phyloP scores from a whole-genome alignment of 2,113 vertebrate genomes.

The Petrocephalus zakoni region DNA sequence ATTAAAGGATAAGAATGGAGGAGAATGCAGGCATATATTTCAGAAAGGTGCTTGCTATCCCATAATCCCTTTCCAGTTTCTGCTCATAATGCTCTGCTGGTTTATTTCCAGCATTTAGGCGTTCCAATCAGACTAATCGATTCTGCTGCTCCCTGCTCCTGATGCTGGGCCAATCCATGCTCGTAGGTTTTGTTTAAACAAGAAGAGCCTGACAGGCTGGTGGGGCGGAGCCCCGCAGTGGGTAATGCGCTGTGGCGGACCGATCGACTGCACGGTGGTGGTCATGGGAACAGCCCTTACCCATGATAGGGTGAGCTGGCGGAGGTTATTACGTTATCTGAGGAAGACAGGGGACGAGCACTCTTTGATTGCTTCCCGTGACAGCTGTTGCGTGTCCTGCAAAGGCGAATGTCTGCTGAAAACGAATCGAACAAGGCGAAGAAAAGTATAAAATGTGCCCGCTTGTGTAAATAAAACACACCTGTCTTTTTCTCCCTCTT shows the following conservation, averaged over 20 bases:
- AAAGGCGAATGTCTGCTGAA: no score
- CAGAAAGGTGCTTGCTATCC: neutral
- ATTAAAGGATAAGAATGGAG: neutral
- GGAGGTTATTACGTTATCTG: neutral
- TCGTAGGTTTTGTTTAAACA: neutral
- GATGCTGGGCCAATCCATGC: neutral
- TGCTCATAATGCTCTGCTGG: neutral
- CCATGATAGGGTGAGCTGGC: neutral
- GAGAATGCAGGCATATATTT: neutral
- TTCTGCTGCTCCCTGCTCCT: neutral
- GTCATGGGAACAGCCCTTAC: neutral
- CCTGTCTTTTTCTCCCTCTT: neutral
- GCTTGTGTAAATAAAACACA: neutral
- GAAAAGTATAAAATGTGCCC: neutral
- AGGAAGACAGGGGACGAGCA: neutral
- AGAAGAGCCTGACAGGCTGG: neutral
- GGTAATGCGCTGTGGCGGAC: neutral
- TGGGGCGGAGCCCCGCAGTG: neutral
- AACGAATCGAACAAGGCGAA: neutral
- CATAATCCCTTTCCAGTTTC: neutral
- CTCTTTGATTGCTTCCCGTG: neutral
- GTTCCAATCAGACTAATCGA: neutral
- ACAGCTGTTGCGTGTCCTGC: neutral
- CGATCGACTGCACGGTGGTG: neutral
- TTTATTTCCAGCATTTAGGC: neutral